phyloP scores from a whole-genome alignment of 2,888 invertebrate genomes.

The Cheilosia pagana region DNA sequence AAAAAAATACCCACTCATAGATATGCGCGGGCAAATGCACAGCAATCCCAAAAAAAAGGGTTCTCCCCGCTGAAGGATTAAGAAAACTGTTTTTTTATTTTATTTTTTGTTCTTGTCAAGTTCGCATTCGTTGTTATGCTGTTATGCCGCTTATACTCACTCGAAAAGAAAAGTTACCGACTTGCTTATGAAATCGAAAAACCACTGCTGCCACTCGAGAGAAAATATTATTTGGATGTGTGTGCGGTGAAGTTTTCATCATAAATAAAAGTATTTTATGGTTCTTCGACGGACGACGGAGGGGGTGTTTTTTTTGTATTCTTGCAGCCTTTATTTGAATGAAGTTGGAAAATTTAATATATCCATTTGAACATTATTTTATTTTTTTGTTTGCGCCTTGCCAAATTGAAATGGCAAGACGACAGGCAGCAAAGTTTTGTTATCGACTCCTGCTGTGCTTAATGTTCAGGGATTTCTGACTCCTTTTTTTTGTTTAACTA shows the following conservation, averaged over 20 bases:
- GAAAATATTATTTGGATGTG: constrained; percentile 31
- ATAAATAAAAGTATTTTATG: constrained; percentile 55
- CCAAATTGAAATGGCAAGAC: background rate
- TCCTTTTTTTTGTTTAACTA: background rate
- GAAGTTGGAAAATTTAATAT: constrained; percentile 26
- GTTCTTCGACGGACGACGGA: background rate
- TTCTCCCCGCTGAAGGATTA: constrained; percentile 52
- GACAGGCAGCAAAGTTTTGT: background rate
- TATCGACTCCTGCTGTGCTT: constrained; percentile 28
- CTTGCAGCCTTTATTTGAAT: constrained; percentile 16
- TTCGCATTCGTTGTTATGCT: constrained; percentile 9
- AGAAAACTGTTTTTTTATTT: constrained; percentile 29
- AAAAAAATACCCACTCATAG: background rate
- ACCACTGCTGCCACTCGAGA: constrained; percentile 23
- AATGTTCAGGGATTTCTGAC: background rate
- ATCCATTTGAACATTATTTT: constrained; percentile 9
- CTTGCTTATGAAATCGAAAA: constrained; percentile 58
- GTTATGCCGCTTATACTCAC: constrained; percentile 1
- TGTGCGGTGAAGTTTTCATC: constrained; percentile 35
- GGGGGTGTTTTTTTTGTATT: background rate
- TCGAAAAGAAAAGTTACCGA: constrained; percentile 38
- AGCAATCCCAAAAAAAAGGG: background rate
- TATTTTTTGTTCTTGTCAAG: constrained; percentile 11
- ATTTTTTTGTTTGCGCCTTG: background rate
- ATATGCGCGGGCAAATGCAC: constrained; percentile 26